Percentiles rank a stretch among this genome's conserved stretches.
These are phyloP conservation scores for Hylomyscus alleni DNA, from an alignment of 2,797 vertebrate species.

Conservation along the genomic window DNA sequence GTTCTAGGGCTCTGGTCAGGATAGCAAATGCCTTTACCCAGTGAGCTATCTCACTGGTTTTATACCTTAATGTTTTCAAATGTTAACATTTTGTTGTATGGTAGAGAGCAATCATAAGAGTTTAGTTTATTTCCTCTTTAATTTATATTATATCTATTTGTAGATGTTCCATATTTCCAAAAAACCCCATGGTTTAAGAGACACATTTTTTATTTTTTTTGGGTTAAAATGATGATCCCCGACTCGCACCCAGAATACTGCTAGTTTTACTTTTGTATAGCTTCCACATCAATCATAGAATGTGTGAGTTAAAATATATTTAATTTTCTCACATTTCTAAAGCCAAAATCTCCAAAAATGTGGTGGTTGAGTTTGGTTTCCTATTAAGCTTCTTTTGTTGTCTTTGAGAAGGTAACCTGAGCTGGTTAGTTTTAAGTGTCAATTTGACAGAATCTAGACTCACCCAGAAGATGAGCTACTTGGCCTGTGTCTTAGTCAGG, in stretches of 20 bases:
- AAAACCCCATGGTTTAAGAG: background rate
- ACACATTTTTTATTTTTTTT: background rate
- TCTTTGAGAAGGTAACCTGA: background rate
- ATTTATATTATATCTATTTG: background rate
- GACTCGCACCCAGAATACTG: background rate
- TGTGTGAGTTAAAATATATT: background rate
- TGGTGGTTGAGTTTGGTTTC: background rate
- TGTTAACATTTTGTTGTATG: constrained; percentile 1
- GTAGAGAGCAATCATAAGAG: background rate
- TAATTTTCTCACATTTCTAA: background rate
- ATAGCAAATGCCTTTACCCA: background rate
- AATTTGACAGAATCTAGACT: background rate
- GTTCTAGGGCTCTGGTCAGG: background rate
- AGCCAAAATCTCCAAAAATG: background rate
- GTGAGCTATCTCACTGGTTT: background rate
- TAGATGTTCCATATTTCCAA: background rate
- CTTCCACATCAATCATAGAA: background rate
- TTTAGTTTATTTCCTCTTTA: background rate
- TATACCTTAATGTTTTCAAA: background rate
- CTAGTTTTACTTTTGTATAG: background rate
- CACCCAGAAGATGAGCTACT: too few species aligned
- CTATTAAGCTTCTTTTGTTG: background rate
- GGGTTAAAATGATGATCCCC: background rate
- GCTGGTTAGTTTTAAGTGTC: background rate
- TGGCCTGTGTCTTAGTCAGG: too few species aligned